Percentiles rank a stretch among this genome's conserved stretches.
These are phyloP conservation scores for Plutomurus gul DNA, from an alignment of 1,140 invertebrate species.

Conservation along the genomic window DNA sequence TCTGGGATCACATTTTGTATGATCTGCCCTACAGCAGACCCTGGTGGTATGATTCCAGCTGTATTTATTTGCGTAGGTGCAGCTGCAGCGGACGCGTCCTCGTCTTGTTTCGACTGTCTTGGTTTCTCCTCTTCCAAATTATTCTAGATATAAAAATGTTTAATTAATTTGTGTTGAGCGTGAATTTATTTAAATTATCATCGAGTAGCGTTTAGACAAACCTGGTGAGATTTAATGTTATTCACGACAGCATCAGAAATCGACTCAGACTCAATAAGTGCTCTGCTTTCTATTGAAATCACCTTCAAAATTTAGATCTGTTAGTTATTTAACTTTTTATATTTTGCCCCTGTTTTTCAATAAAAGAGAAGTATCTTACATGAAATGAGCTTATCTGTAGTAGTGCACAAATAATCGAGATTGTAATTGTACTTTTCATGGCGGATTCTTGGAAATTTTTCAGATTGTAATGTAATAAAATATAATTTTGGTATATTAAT, in stretches of 20 bases:
- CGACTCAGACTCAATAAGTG: background rate
- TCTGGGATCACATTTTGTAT: conserved; percentile 2
- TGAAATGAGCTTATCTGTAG: no score
- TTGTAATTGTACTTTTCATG: no score
- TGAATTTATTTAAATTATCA: no score
- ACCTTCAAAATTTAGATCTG: background rate
- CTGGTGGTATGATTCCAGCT: background rate
- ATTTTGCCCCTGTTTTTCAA: no score
- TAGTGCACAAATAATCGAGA: no score
- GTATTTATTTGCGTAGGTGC: background rate
- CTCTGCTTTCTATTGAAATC: background rate
- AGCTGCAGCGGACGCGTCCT: background rate
- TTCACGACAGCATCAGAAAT: background rate
- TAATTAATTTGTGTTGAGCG: no score
- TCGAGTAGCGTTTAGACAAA: background rate
- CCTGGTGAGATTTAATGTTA: background rate
- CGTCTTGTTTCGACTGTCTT: background rate
- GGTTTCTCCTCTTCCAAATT: background rate
- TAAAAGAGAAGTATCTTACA: no score
- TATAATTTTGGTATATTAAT: no score
- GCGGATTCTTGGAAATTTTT: no score
- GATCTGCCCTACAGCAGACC: background rate
- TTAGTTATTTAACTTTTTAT: no score
- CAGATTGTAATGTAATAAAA: no score
- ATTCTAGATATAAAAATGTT: no score